Base-by-base conservation (phyloP, 2,113 vertebrate genomes). In the Neoarius graeffei region DNA sequence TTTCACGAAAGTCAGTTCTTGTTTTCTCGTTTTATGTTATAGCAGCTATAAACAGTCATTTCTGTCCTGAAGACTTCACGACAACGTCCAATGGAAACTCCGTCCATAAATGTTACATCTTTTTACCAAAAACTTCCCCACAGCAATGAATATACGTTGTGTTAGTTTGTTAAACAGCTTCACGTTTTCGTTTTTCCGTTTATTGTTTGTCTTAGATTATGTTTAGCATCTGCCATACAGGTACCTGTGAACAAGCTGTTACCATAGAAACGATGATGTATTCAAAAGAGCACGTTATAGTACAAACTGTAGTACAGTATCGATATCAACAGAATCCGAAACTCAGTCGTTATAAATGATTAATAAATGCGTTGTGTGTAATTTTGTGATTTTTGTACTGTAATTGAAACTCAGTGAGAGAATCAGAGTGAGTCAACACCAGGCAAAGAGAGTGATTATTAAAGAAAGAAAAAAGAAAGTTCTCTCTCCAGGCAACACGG, bases 401-500 rank as follows among this genome's bases (percentile, higher is more conserved):
- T 3, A 11, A n/a, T 77, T 52, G 48, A 5, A 7, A 4, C 50
- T 17, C 4, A 23, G 11, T 15, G n/a, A 54, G 67, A 20, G 23
- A 69, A 50, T 50, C 30, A 30, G 35, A 83, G 19, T 1, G 64
- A 87, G 57, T 48, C 48, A 71, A 57, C 27, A 54, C 62, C 19
- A 85, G 30, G 20, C 19, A 73, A 42, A 42, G 48, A 30, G 62
- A 69, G 60, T 69, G 81, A 90, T 69, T 15, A 67, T 54, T 9
- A 54, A 54, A 54, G 10, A 54, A 54, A 54, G 10, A 19, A 30
- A 76, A 57, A 80, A 79, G 80, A 69, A 81, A 62, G 71, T 85
- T 81, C 30, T 88, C 67, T 80, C 74, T 74, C 23, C 86, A 52
- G 83, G 83, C 79, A 27, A 85, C 87, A 74, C 30, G 73, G 30